Evolutionary conservation across 2,888 invertebrate genomes (phyloP).

Genomic region (Ennomos fuscantarius): DNA sequence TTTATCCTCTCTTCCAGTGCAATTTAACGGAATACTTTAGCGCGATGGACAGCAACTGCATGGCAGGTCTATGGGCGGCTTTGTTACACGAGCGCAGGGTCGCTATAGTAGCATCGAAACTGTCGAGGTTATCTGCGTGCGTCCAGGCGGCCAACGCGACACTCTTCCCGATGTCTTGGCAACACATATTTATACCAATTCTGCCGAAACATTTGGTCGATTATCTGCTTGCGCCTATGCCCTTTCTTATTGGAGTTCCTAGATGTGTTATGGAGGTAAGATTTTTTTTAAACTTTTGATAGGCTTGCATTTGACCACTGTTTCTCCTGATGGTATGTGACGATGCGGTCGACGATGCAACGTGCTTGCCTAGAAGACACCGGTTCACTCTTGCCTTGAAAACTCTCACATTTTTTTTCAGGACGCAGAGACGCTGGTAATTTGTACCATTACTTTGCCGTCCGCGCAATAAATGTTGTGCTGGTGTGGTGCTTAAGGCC

Average conservation of each 20-base stretch:
- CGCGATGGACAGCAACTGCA: constrained; percentile 97
- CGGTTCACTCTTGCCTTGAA: no score
- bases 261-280: constrained; percentile 91
- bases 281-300: no score
- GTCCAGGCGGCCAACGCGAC: constrained; percentile 97
- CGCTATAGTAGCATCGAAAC: constrained; percentile 95
- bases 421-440: no score
- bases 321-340: no score
- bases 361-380: no score
- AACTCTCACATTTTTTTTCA: no score
- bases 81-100: constrained; percentile 97
- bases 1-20: constrained; percentile 86
- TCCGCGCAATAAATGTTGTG: no score
- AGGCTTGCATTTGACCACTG: no score
- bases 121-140: constrained; percentile 95
- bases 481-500: no score
- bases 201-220: constrained; percentile 95
- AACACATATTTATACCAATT: constrained; percentile 98
- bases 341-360: no score
- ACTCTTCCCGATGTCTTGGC: constrained; percentile 99
- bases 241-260: constrained; percentile 98
- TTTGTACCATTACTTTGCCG: no score
- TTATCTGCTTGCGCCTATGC: constrained; percentile 98
- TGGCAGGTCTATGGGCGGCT: constrained; percentile 98
- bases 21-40: constrained; percentile 99